Percentiles rank a stretch among this genome's conserved stretches.
Conservation (phyloP, 2,888 invertebrate species). For the Caenorhabditis afra region DNA sequence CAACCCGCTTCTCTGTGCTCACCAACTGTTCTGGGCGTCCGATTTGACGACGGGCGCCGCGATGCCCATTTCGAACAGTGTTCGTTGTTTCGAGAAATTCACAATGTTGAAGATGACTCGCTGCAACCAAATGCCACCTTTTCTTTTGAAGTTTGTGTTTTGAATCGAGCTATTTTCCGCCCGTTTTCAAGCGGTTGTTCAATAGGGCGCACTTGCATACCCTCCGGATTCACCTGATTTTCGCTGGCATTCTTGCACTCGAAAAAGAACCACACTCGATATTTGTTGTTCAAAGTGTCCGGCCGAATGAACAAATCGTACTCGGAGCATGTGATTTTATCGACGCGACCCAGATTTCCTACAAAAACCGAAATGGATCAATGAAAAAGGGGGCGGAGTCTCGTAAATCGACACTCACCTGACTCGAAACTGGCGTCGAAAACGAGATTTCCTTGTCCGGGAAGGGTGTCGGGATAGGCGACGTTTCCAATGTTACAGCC, state of each 20-base stretch:
- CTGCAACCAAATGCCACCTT: too few relatives aligned
- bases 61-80: slow-evolving; percentile 91
- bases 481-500: slow-evolving; percentile 81
- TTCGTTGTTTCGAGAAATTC: slow-evolving; percentile 93
- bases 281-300: slow-evolving; percentile 94
- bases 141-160: too few relatives aligned
- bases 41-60: slow-evolving; percentile 93
- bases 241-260: slow-evolving; percentile 83
- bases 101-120: slow-evolving; percentile 96
- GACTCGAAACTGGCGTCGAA: slow-evolving; percentile 83
- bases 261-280: slow-evolving; percentile 97
- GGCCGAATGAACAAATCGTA: slow-evolving; percentile 96
- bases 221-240: slow-evolving; percentile 72
- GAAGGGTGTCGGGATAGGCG: slow-evolving; percentile 79
- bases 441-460: slow-evolving; percentile 82
- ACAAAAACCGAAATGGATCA: too few relatives aligned
- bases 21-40: slow-evolving; percentile 89
- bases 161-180: neutral
- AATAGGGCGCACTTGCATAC: too few relatives aligned
- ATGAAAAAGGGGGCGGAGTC: neutral
- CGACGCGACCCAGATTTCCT: slow-evolving; percentile 76
- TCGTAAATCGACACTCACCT: slow-evolving; percentile 77
- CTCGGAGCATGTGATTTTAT: slow-evolving; percentile 83
- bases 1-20: slow-evolving; percentile 79
- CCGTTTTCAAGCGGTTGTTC: too few relatives aligned